These are phyloP conservation scores for Hydroisotoma schaefferi DNA, from an alignment of 2,888 invertebrate genomes.

Conservation along the genomic window DNA sequence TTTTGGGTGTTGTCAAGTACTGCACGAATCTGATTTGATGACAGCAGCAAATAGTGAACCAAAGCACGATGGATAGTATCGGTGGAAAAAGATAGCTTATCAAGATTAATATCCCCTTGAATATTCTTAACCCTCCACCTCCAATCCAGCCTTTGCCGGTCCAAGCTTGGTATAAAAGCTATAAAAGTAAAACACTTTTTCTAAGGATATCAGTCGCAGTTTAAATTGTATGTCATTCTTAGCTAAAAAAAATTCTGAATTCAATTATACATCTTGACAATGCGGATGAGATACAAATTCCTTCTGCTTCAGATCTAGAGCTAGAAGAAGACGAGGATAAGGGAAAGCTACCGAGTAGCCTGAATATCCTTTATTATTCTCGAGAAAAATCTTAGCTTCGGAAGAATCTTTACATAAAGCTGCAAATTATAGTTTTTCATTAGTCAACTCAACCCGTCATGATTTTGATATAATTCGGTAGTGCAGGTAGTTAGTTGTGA, in stretches of 20 bases:
- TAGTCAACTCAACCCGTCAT: not conserved
- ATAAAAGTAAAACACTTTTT: not conserved
- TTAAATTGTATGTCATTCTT: not conserved
- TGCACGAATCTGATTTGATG: not conserved
- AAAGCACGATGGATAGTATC: constrained; percentile 7
- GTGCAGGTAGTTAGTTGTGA: not conserved
- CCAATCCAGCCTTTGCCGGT: not conserved
- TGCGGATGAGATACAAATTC: constrained; percentile 73
- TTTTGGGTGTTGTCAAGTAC: constrained; percentile 9
- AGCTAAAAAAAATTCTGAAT: not conserved
- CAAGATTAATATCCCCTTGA: not conserved
- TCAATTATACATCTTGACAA: constrained; percentile 60
- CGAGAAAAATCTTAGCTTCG: constrained; percentile 66
- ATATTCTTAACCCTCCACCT: not conserved
- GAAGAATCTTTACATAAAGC: constrained; percentile 66
- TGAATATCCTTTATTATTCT: constrained; percentile 56
- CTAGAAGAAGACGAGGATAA: constrained; percentile 65
- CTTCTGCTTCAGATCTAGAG: constrained; percentile 67
- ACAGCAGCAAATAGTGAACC: constrained; percentile 7
- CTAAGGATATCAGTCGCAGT: not conserved
- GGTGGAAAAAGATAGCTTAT: constrained; percentile 1
- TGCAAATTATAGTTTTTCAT: constrained; percentile 11
- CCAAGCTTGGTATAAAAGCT: constrained; percentile 17
- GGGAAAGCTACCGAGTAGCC: constrained; percentile 55
- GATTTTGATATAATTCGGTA: not conserved